Base-by-base conservation (phyloP, 2,888 invertebrate species). In the Parnassius orleans region DNA sequence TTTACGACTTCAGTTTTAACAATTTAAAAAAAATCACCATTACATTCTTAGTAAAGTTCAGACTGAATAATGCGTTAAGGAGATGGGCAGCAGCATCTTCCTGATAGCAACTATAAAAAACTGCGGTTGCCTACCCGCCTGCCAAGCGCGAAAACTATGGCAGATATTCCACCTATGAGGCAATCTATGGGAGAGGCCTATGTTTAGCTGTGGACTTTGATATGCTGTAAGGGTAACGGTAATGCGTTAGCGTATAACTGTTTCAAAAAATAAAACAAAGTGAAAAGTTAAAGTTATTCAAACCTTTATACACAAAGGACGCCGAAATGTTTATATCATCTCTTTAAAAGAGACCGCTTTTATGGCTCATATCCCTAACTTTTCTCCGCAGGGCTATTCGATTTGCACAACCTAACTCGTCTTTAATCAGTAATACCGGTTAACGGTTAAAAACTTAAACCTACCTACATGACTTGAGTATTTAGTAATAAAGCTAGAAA, bases 241-340 rank as follows among this genome's bases (percentile, higher is more conserved):
- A 42, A 9, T 51, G 14, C 41, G 47, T 42, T 67, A 72, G 66
- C 64, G 65, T 60, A 57, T 86, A 87, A 87, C 87, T 83, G 82
- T 84, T 86, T 74, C 63, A 62, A 43, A 68, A 79, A 86, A 89
- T 83, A 83, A 87, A 88, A 86, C 68, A 66, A 69, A 66, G 64
- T 78, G 72, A 66, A 68, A 72, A 75, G 68, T 76, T 77, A 68
- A 72, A 75, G 68, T 76, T 77, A 74, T 75, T 70, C 64, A 72
- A 70, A 73, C 72, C 77, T 79, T 79, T 76, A 65, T 65, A 67
- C 69, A 74, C 77, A 87, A 86, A 87, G 75, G 69, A 60, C 71
- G 88, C 88, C 86, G 80, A 77, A 74, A 80, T 87, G 33, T 74
- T 88, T 80, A 90, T 88, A 89, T 87, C 79, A 83, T 74, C 62